Conservation (phyloP, 1,140 invertebrate species). For the Leguminivora glycinivorella region DNA sequence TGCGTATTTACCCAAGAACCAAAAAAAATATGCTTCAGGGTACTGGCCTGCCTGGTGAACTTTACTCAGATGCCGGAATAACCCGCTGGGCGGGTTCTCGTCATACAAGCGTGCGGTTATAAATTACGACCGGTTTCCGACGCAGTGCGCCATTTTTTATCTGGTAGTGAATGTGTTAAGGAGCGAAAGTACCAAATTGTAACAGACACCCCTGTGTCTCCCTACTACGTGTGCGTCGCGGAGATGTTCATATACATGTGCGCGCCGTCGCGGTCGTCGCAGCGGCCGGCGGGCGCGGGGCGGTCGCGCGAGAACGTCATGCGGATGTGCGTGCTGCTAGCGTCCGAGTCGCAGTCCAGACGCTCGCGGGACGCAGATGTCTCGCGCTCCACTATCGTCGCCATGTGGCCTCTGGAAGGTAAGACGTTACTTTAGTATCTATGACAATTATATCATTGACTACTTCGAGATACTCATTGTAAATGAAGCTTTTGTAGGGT, state of each 20-base stretch:
- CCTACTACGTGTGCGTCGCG: slow-evolving; percentile 55
- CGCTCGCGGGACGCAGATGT: slow-evolving; percentile 61
- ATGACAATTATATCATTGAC: neutral
- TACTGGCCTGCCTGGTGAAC: no score
- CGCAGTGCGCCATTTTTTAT: no score
- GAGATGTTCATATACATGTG: slow-evolving; percentile 74
- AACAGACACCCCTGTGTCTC: no score
- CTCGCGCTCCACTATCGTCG: slow-evolving; percentile 69
- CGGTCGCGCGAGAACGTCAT: slow-evolving; percentile 59
- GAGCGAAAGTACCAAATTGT: no score
- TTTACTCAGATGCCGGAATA: no score
- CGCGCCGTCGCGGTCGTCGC: slow-evolving; percentile 60
- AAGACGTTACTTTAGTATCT: neutral
- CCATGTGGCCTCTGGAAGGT: slow-evolving; percentile 59
- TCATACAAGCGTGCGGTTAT: no score
- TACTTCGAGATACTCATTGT: neutral
- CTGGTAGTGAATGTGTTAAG: no score
- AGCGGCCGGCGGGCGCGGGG: slow-evolving; percentile 36
- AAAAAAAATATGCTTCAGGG: no score
- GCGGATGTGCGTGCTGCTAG: slow-evolving; percentile 50
- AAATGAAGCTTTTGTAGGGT: no score
- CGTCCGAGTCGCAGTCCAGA: slow-evolving; percentile 54
- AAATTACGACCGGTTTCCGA: no score
- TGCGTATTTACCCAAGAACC: no score
- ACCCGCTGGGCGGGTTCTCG: no score